These are phyloP conservation scores for Phalacrocorax aristotelis DNA, from an alignment of 2,113 vertebrate genomes.

Conservation along the genomic window DNA sequence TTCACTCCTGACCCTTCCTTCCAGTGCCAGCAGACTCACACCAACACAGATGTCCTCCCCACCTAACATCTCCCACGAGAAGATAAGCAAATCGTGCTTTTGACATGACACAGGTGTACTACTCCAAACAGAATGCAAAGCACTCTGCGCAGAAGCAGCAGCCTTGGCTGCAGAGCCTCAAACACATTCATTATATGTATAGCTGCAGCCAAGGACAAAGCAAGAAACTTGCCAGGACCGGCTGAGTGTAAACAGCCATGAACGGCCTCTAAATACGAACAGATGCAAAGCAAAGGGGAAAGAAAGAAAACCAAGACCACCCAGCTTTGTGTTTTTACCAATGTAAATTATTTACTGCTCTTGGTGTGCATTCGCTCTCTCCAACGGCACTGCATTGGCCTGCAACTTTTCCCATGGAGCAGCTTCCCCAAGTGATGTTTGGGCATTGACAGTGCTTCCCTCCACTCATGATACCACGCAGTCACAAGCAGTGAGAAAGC, in stretches of 20 bases:
- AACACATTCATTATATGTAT: neutral
- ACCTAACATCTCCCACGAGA: neutral
- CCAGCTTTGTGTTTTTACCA: neutral
- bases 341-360: slow-evolving; percentile 36
- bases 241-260: neutral
- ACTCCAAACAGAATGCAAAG: neutral
- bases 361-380: neutral
- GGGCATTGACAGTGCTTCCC: neutral
- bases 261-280: neutral
- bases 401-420: neutral
- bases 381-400: neutral
- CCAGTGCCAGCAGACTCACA: neutral
- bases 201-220: neutral
- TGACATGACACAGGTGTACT: neutral
- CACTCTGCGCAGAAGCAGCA: neutral
- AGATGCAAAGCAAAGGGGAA: slow-evolving; percentile 16
- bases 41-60: neutral
- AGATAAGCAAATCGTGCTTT: neutral
- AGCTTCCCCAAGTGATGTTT: neutral
- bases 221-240: neutral
- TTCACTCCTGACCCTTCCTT: neutral
- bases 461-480: accelerated
- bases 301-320: slow-evolving; percentile 11
- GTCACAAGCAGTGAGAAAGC: neutral
- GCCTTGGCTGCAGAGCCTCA: neutral